These are phyloP conservation scores for Calonectris borealis DNA, from an alignment of 2,113 vertebrate genomes.

Conservation along the genomic window DNA sequence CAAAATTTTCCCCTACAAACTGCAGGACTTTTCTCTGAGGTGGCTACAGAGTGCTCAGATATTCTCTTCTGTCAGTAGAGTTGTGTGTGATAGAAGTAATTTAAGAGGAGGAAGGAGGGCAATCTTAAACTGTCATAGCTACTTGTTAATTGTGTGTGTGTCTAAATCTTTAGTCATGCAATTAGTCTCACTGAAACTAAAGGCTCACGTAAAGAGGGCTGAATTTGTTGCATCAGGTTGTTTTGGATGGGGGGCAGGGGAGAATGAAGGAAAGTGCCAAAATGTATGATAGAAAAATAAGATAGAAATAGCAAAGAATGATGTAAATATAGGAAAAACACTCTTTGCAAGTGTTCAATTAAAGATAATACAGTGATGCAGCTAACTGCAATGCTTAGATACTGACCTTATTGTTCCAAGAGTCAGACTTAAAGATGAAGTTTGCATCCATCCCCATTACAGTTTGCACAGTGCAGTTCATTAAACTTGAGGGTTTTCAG, in stretches of 20 bases:
- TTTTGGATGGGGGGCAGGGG: neutral
- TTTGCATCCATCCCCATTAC: no score
- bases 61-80: no score
- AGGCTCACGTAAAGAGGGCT: neutral
- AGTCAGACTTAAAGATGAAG: no score
- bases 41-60: no score
- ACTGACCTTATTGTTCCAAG: no score
- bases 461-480: no score
- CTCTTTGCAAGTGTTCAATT: neutral
- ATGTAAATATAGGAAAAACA: no score
- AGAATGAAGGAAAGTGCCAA: neutral
- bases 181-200: neutral
- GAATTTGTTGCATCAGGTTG: neutral
- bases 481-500: no score
- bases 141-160: neutral
- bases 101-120: no score
- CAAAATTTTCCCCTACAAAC: neutral
- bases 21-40: neutral
- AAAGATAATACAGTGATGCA: neutral
- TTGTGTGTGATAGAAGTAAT: no score
- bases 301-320: neutral
- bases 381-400: no score
- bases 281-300: neutral
- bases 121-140: neutral
- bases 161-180: neutral